Evolutionary conservation across 2,113 vertebrate genomes (phyloP).

Genomic region (Nipponia nippon): DNA sequence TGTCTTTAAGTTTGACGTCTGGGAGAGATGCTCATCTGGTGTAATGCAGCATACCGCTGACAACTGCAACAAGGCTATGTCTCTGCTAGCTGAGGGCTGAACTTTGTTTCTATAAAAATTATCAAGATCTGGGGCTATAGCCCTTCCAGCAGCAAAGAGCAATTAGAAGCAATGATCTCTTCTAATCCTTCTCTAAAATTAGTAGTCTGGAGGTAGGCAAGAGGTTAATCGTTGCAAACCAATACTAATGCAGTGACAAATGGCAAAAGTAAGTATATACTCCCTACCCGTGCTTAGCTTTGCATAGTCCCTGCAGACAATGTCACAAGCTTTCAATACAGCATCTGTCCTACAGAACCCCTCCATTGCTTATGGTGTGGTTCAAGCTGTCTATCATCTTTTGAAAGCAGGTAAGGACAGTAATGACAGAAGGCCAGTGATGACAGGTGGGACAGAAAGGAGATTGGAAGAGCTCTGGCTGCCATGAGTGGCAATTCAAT

Average conservation of each 20-base stretch:
- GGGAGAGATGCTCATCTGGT: not conserved
- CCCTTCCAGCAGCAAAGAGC: not conserved
- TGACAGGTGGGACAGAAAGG: not conserved
- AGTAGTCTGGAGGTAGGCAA: not conserved
- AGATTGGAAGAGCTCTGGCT: not conserved
- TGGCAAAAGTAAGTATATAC: fast-evolving
- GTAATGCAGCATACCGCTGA: too few relatives aligned
- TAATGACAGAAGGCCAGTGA: not conserved
- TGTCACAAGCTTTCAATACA: not conserved
- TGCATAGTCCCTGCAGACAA: not conserved
- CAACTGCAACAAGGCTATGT: not conserved
- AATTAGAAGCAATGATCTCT: not conserved
- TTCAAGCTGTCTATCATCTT: not conserved
- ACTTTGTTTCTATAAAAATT: not conserved
- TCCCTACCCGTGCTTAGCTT: not conserved
- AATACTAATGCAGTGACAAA: not conserved
- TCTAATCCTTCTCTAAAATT: not conserved
- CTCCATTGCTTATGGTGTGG: fast-evolving
- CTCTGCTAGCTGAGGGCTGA: not conserved
- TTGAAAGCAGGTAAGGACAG: fast-evolving
- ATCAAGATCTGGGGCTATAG: not conserved
- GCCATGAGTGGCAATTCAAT: fast-evolving
- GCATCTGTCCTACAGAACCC: not conserved
- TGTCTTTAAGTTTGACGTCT: not conserved
- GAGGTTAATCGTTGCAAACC: not conserved